These are phyloP conservation scores for Eurytoma adleriae DNA, from an alignment of 2,888 invertebrate species.

Conservation along the genomic window DNA sequence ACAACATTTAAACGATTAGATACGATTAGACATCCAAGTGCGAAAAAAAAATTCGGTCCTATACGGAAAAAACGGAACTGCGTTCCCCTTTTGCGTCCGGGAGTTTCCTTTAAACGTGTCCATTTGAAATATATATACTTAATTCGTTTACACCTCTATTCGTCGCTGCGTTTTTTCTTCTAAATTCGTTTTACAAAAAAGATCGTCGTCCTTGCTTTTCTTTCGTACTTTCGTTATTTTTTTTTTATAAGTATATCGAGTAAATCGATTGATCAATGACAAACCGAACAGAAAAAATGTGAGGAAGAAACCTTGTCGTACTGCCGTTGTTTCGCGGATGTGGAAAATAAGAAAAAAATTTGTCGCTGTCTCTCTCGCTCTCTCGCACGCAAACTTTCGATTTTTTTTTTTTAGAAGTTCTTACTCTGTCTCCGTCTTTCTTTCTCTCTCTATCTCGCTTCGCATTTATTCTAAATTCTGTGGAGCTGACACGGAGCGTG, in stretches of 20 bases:
- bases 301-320: constrained; percentile 48
- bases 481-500: constrained; percentile 57
- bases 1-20: constrained; percentile 13
- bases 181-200: constrained; percentile 17
- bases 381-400: constrained; percentile 27
- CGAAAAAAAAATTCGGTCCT: constrained; percentile 37
- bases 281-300: constrained; percentile 9
- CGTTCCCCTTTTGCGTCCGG: constrained; percentile 36
- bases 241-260: not conserved
- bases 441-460: constrained; percentile 17
- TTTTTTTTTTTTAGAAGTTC: constrained; percentile 25
- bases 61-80: constrained; percentile 2
- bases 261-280: constrained; percentile 27
- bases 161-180: constrained; percentile 11
- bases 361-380: constrained; percentile 45
- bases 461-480: constrained; percentile 48
- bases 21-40: not conserved
- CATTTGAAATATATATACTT: constrained; percentile 45
- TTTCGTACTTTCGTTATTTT: constrained; percentile 52
- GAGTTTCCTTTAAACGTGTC: constrained; percentile 43
- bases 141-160: constrained; percentile 33
- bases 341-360: constrained; percentile 56
- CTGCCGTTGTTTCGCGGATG: constrained; percentile 55
- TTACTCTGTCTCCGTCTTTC: constrained; percentile 36
- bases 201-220: constrained; percentile 56